phyloP scores from a whole-genome alignment of 2,888 invertebrate genomes.

The Caenorhabditis wallacei region DNA sequence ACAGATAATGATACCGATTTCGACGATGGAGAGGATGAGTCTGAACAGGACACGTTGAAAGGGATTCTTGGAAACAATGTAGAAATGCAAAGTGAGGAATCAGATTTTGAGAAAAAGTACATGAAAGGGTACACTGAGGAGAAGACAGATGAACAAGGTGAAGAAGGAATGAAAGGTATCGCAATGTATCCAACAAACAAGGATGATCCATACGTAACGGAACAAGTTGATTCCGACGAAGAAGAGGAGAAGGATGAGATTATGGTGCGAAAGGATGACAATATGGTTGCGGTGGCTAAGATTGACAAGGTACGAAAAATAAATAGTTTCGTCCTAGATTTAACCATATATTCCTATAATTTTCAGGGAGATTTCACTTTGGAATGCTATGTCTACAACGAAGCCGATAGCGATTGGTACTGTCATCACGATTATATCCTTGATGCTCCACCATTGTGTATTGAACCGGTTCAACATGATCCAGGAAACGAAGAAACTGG shows the following conservation, averaged over 20 bases:
- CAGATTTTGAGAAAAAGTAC: conserved; percentile 68
- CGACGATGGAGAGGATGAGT: conserved; percentile 63
- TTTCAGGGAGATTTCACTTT: conserved; percentile 77
- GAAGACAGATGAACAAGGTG: conserved; percentile 26
- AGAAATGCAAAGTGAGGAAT: conserved; percentile 58
- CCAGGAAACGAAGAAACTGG: conserved; percentile 87
- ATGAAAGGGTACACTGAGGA: conserved; percentile 69
- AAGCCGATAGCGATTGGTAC: conserved; percentile 91
- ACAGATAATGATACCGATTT: conserved; percentile 66
- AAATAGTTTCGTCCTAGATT: too few species aligned
- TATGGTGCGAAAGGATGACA: conserved; percentile 92
- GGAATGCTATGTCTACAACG: conserved; percentile 90
- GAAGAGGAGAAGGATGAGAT: conserved; percentile 89
- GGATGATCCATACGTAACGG: conserved; percentile 81
- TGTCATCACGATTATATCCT: conserved; percentile 93
- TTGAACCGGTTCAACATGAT: conserved; percentile 95
- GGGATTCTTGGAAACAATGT: conserved; percentile 52
- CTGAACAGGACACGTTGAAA: conserved; percentile 39
- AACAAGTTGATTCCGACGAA: conserved; percentile 76
- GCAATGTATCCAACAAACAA: conserved; percentile 76
- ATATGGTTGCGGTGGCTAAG: conserved; percentile 91
- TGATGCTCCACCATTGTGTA: conserved; percentile 92
- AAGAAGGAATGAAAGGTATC: conserved; percentile 75
- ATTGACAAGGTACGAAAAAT: conserved; percentile 88
- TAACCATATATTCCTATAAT: too few species aligned